Base-by-base conservation (phyloP, 2,113 vertebrate genomes). In the Catharus minimus region DNA sequence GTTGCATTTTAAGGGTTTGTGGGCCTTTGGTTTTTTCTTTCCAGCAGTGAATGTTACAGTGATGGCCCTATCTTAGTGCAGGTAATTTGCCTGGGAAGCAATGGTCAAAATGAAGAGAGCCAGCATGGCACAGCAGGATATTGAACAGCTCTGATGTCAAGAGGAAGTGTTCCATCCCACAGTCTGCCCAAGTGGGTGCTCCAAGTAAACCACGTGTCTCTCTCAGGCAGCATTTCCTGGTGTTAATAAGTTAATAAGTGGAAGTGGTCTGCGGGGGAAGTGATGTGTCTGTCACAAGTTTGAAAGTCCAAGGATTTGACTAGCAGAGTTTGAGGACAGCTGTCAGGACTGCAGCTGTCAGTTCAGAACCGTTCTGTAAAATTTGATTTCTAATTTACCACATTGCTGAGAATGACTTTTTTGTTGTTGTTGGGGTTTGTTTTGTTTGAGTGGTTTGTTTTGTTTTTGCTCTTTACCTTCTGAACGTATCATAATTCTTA, bases 271-370 rank as follows among this genome's bases (percentile, higher is more conserved):
- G 57, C 5, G 32, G 39, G 21, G 81, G 88, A 96, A 92, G 27
- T 94, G 92, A 88, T 78, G 69, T 60, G 65, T 91, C 65, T 72
- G 41, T 93, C 93, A 90, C 86, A 88, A 94, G 86, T 65, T 62
- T 86, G 80, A 78, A 58, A 76, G 62, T 16, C 86, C 27, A 27
- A 61, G 57, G 46, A 57, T 80, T 76, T 86, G 72, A 56, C 20
- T 28, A n/a, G 56, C 28, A 43, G 56, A 33, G 43, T 79, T 57
- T 64, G 38, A 56, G n/a, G 36, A 44, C 23, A 65, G 71, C 75
- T 62, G 38, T 52, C 43, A 58, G 47, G 21, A 52, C 46, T 50
- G 47, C 43, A 82, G 75, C 75, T 80, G 60, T 32, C 32, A 57
- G 49, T 61, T 64, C 39, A 91, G 64, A 67, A 24, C 61, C 8